Conservation (phyloP, 2,797 vertebrate genomes). For the Odontamblyopus rebecca region DNA sequence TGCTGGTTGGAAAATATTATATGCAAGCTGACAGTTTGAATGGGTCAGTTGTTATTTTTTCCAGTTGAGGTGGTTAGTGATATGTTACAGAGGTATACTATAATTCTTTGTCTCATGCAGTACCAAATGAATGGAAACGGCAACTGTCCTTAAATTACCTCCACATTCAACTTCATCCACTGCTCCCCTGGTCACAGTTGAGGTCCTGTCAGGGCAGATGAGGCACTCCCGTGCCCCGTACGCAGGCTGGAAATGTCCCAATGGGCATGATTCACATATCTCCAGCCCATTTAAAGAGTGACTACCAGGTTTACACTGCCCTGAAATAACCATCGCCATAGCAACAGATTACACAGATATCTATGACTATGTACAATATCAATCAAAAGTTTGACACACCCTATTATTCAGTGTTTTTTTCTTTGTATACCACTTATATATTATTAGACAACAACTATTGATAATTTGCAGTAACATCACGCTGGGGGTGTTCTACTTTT, state of each 20-base stretch:
- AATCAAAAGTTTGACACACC: too few relatives aligned
- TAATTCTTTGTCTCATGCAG: slow-evolving; percentile 14
- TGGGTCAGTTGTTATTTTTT: slow-evolving; percentile 28
- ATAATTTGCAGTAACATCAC: too few relatives aligned
- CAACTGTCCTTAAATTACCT: slow-evolving; percentile 73
- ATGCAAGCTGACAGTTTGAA: slow-evolving; percentile 1
- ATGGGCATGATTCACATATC: slow-evolving; percentile 93
- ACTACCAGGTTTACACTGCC: slow-evolving; percentile 92
- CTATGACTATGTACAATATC: too few relatives aligned
- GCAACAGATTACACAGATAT: too few relatives aligned
- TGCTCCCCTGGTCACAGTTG: slow-evolving; percentile 92
- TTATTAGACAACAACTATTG: too few relatives aligned
- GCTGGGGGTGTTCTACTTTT: too few relatives aligned
- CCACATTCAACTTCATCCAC: slow-evolving; percentile 89
- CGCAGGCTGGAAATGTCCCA: slow-evolving; percentile 88
- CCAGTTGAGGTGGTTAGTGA: slow-evolving; percentile 17
- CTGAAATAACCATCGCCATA: slow-evolving; percentile 65
- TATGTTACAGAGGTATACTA: slow-evolving; percentile 25
- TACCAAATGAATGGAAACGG: neutral
- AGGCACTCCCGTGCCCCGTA: slow-evolving; percentile 85
- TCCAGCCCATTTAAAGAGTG: slow-evolving; percentile 91
- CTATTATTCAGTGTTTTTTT: too few relatives aligned
- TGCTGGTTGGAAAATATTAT: slow-evolving; percentile 14
- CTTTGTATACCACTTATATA: too few relatives aligned
- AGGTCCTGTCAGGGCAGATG: slow-evolving; percentile 84